Evolutionary conservation across 1,140 invertebrate genomes (phyloP).

Genomic region (Belonocnema kinseyi): DNA sequence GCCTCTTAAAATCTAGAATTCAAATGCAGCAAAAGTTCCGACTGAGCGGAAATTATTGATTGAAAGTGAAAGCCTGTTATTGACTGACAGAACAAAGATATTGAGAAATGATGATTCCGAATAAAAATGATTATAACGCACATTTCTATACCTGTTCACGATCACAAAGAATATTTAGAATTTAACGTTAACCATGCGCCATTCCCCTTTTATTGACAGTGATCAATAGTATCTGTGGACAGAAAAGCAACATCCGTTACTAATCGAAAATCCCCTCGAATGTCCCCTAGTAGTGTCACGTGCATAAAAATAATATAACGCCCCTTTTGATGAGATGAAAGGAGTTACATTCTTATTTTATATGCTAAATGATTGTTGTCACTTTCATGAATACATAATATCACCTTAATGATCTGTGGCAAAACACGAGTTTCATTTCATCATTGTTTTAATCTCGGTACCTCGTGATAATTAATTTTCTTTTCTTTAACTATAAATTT

Average conservation of each 20-base stretch:
- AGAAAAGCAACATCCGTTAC: constrained; percentile 28
- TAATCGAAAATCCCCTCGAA: constrained; percentile 17
- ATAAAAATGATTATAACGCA: background rate
- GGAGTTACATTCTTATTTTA: background rate
- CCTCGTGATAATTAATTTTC: no score
- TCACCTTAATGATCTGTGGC: background rate
- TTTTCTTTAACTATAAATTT: no score
- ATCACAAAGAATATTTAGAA: background rate
- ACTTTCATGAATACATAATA: constrained; percentile 5
- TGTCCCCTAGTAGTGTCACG: background rate
- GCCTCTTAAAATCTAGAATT: no score
- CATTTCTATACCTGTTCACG: background rate
- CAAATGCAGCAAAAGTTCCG: background rate
- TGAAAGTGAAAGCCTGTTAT: background rate
- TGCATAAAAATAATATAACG: constrained; percentile 21
- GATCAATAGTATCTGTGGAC: constrained; percentile 26
- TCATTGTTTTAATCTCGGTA: no score
- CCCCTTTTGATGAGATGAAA: constrained; percentile 1
- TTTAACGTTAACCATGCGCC: background rate
- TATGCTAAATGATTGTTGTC: background rate
- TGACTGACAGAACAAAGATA: background rate
- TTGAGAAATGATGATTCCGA: background rate
- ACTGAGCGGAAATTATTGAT: background rate
- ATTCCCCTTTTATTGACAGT: background rate
- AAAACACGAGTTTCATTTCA: background rate